Percentiles rank a stretch among this genome's conserved stretches.
phyloP scores from a whole-genome alignment of 2,888 invertebrate genomes.

The Caenorhabditis sp. region DNA sequence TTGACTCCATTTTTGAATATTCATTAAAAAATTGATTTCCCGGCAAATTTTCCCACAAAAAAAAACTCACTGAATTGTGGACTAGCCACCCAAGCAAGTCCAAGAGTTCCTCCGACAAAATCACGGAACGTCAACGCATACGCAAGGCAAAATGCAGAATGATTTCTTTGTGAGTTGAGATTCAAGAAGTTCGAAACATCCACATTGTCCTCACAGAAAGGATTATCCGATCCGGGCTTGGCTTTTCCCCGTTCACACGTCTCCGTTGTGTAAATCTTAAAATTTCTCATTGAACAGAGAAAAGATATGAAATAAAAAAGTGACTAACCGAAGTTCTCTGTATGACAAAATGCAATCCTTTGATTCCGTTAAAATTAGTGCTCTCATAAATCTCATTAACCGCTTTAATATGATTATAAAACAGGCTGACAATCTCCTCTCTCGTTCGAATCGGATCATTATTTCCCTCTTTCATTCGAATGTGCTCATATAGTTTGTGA shows the following conservation, averaged over 20 bases:
- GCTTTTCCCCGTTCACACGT: constrained; percentile 76
- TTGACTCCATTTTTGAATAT: too few relatives aligned
- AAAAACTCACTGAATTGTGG: constrained; percentile 77
- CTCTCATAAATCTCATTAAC: constrained; percentile 95
- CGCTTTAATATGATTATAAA: constrained; percentile 97
- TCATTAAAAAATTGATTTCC: too few relatives aligned
- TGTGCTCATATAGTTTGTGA: constrained; percentile 94
- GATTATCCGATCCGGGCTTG: constrained; percentile 73
- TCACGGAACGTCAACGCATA: constrained; percentile 96
- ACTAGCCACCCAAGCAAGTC: constrained; percentile 98
- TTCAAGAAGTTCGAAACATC: constrained; percentile 99
- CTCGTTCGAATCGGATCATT: constrained; percentile 78
- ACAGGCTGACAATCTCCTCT: constrained; percentile 94
- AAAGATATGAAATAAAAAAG: too few relatives aligned
- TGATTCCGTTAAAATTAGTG: constrained; percentile 92
- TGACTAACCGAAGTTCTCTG: constrained; percentile 82
- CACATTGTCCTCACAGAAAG: constrained; percentile 87
- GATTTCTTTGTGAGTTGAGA: constrained; percentile 93
- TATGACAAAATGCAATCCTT: constrained; percentile 95
- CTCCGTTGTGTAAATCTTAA: constrained; percentile 87
- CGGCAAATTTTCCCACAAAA: too few relatives aligned
- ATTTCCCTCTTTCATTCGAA: constrained; percentile 77
- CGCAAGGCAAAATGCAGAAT: constrained; percentile 98
- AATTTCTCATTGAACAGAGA: not conserved
- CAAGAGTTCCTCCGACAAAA: constrained; percentile 96